Evolutionary conservation across 2,113 vertebrate genomes (phyloP), one percentile per base, ranked within the genome.

Genomic region (Clarias batrachus): DNA sequence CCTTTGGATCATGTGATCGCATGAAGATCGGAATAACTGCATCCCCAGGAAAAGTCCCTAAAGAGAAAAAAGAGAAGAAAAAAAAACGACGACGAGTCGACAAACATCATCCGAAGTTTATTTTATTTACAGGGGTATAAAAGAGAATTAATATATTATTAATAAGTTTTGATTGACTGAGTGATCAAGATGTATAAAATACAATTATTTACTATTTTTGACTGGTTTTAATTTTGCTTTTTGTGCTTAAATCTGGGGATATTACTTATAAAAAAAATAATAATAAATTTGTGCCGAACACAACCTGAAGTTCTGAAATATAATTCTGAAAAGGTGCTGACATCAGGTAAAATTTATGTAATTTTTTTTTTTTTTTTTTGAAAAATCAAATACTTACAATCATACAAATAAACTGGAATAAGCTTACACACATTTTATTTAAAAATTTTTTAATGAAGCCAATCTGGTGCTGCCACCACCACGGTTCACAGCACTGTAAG

Each of bases 401-500:
- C n/a, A 4, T 60, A 33, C 57, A 16, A 71, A 71, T 21, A 2
- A 70, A 33, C 33, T 70, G 2, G 30, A 60, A n/a, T 16, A 74
- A 25, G 33, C 37, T 16, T n/a, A 59, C 17, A 74, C 23, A 37
- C 76, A 77, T 78, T 19, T 27, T 21, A 48, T 48, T 48, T 48
- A 57, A 30, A n/a, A n/a, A n/a, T 12, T 16, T 48, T 48, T 48
- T 8, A 48, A n/a, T 6, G 7, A 37, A 30, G 4, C 71, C 0
- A 41, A 25, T 62, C 23, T 56, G 5, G 25, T 56, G 52, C 11
- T n/a, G 12, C 17, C 30, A 14, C 30, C 27, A 37, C 17, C 0
- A 60, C 66, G 86, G 19, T 6, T 88, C 78, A 91, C 79, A 91
- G 77, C 71, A 63, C 59, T 0, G 90, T 91, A 1, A 89, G 9